Percentiles rank a stretch among this genome's conserved stretches.
Evolutionary conservation across 1,140 invertebrate genomes (phyloP).

Genomic region (Gyrodactylus salaris): DNA sequence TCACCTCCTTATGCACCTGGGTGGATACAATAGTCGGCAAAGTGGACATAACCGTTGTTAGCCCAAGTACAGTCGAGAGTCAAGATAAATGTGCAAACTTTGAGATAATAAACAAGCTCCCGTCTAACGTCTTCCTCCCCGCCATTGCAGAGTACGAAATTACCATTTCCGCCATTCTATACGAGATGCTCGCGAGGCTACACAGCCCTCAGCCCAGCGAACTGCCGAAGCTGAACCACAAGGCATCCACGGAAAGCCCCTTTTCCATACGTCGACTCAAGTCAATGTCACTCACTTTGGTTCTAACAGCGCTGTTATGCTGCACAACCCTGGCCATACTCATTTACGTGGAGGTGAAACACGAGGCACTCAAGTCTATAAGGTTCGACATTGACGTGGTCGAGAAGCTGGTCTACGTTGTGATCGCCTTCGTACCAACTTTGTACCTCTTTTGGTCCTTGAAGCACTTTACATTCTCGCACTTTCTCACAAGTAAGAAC

Average conservation of each 20-base stretch:
- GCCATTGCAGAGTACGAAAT: neutral
- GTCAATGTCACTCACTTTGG: no score
- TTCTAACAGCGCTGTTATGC: no score
- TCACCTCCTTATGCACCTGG: neutral
- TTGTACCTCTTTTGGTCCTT: neutral
- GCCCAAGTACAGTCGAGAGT: neutral
- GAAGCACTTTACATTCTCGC: neutral
- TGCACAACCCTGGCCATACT: no score
- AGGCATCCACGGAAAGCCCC: no score
- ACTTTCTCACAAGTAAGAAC: neutral
- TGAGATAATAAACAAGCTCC: neutral
- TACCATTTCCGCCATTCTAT: neutral
- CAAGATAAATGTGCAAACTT: no score
- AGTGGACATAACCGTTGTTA: neutral
- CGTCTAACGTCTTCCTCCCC: neutral
- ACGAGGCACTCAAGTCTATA: neutral
- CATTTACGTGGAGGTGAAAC: no score
- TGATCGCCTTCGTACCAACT: neutral
- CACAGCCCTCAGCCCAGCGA: no score
- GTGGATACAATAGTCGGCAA: neutral
- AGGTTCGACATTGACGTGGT: neutral
- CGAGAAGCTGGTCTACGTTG: neutral
- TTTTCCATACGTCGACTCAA: no score
- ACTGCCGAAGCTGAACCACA: no score
- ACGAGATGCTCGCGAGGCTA: neutral